Percentiles rank a stretch among this genome's conserved stretches.
Conservation (phyloP, 2,113 vertebrate species). For the Tricholaema leucomelas region DNA sequence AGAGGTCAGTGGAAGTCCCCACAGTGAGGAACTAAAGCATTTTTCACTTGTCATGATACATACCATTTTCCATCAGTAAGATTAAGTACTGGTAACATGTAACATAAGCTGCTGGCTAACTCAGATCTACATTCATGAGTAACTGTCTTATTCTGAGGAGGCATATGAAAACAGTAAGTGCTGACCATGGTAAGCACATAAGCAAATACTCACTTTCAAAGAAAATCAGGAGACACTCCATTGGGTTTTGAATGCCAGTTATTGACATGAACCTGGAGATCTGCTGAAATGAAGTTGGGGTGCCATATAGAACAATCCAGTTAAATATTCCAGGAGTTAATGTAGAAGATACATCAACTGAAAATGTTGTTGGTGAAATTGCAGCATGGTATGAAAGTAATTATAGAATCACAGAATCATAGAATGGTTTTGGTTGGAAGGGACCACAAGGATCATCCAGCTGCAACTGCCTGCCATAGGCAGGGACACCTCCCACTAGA, state of each 20-base stretch:
- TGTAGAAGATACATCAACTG: neutral
- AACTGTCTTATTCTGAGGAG: neutral
- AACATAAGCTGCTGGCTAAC: neutral
- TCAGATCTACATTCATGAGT: neutral
- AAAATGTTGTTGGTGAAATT: neutral
- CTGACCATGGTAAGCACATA: neutral
- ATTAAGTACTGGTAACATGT: neutral
- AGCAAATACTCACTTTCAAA: neutral
- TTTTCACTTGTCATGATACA: neutral
- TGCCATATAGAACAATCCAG: neutral
- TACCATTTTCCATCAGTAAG: neutral
- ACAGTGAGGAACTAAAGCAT: neutral
- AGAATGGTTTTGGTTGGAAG: too few species aligned
- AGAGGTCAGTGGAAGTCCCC: constrained; percentile 1
- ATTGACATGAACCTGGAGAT: neutral
- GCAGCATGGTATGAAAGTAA: neutral
- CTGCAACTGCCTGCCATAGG: too few species aligned
- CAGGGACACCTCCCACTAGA: too few species aligned
- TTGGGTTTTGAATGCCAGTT: neutral
- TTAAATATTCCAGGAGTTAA: neutral
- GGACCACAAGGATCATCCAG: too few species aligned
- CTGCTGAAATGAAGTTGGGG: neutral
- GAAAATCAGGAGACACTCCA: neutral
- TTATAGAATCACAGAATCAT: too few species aligned
- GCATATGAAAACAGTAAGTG: neutral